Conservation (phyloP, 2,113 vertebrate genomes). For the Micronycteris hirsuta region DNA sequence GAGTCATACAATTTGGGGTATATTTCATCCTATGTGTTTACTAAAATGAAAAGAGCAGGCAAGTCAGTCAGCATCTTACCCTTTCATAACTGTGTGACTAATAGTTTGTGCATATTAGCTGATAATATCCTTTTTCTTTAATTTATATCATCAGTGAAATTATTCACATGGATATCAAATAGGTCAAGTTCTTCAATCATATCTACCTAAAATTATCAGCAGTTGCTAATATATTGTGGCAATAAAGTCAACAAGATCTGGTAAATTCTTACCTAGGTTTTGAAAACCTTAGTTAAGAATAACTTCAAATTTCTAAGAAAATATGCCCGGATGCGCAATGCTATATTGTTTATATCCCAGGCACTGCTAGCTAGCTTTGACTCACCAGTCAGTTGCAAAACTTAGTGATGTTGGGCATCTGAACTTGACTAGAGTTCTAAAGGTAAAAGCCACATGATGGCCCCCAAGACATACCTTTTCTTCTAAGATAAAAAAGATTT, state of each 20-base stretch:
- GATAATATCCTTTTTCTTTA: neutral
- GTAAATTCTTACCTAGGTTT: neutral
- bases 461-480: neutral
- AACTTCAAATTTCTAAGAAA: neutral
- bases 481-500: neutral
- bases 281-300: neutral
- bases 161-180: neutral
- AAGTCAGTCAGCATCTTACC: neutral
- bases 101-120: neutral
- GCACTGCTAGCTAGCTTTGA: neutral
- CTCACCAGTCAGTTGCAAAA: neutral
- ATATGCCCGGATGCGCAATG: neutral
- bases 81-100: neutral
- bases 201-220: neutral
- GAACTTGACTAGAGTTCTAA: neutral
- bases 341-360: neutral
- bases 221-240: neutral
- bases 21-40: neutral
- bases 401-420: neutral
- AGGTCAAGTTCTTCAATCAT: neutral
- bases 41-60: neutral
- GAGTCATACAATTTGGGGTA: too few relatives aligned
- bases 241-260: neutral
- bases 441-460: neutral
- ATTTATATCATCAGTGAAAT: neutral